phyloP scores from a whole-genome alignment of 2,888 invertebrate genomes.

The Acanthoscelides obtectus region DNA sequence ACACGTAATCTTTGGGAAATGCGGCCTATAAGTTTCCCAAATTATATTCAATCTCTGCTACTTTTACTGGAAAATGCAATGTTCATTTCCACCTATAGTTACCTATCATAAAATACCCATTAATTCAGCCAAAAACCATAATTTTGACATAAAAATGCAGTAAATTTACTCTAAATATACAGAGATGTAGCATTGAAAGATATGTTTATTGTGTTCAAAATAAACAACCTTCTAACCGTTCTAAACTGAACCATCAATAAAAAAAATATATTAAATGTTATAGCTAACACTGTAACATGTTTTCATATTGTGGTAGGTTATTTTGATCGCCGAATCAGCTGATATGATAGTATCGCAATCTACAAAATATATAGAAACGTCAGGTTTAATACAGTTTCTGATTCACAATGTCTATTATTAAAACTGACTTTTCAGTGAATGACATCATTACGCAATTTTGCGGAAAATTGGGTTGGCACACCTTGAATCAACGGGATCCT shows the following conservation, averaged over 20 bases:
- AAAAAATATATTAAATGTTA: not conserved
- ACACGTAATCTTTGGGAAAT: no score
- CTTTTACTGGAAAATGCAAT: no score
- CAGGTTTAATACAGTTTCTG: not conserved
- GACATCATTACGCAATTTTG: not conserved
- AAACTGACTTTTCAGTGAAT: not conserved
- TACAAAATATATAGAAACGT: not conserved
- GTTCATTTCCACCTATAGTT: no score
- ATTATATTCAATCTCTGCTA: no score
- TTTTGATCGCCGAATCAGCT: not conserved
- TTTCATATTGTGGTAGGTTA: not conserved
- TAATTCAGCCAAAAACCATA: not conserved
- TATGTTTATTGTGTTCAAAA: not conserved
- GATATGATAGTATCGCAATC: not conserved
- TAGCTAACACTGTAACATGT: not conserved
- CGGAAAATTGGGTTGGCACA: not conserved
- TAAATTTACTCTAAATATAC: not conserved
- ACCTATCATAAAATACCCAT: not conserved
- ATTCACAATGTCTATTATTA: not conserved
- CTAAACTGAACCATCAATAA: not conserved
- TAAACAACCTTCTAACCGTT: not conserved
- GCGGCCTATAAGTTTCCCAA: no score
- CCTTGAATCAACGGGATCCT: not conserved
- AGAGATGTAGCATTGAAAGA: not conserved
- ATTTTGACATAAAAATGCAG: not conserved